These are phyloP conservation scores for Drosophila paramelanica DNA, from an alignment of 2,888 invertebrate genomes.

Conservation along the genomic window DNA sequence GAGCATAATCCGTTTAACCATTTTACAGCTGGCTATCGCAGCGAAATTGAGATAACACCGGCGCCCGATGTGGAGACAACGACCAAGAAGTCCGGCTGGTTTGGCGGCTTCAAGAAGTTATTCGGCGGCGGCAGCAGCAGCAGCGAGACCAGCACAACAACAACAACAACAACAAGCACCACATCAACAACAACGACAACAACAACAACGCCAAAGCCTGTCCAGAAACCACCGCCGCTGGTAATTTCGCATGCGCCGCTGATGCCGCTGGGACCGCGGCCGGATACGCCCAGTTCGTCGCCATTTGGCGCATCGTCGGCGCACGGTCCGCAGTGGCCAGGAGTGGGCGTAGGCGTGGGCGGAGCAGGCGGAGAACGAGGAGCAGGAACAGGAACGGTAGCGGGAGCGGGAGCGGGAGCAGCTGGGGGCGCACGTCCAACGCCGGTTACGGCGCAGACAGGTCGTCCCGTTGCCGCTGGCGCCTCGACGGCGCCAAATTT, in stretches of 20 bases:
- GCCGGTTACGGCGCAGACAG: constrained; percentile 6
- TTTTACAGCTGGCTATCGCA: constrained; percentile 70
- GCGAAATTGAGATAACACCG: constrained; percentile 80
- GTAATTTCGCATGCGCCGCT: constrained; percentile 78
- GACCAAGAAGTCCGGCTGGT: constrained; percentile 81
- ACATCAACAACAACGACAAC: constrained; percentile 46
- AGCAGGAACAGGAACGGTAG: not conserved
- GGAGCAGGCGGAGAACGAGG: not conserved
- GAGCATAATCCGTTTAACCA: not conserved
- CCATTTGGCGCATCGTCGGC: constrained; percentile 59
- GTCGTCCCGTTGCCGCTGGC: constrained; percentile 33
- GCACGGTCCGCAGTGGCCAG: constrained; percentile 72
- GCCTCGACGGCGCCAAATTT: constrained; percentile 59
- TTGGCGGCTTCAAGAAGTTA: constrained; percentile 81
- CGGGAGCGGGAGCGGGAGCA: too few relatives aligned
- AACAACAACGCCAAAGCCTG: constrained; percentile 30
- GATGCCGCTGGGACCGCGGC: constrained; percentile 81
- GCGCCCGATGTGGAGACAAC: constrained; percentile 74
- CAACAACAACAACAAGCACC: constrained; percentile 34
- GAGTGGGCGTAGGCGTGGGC: too few relatives aligned
- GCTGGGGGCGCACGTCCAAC: constrained; percentile 2
- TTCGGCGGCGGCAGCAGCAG: constrained; percentile 65
- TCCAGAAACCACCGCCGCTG: constrained; percentile 76
- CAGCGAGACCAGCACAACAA: constrained; percentile 53
- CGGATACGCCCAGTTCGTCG: constrained; percentile 81